These are phyloP conservation scores for Perca fluviatilis DNA, from an alignment of 2,113 vertebrate species.

Conservation along the genomic window DNA sequence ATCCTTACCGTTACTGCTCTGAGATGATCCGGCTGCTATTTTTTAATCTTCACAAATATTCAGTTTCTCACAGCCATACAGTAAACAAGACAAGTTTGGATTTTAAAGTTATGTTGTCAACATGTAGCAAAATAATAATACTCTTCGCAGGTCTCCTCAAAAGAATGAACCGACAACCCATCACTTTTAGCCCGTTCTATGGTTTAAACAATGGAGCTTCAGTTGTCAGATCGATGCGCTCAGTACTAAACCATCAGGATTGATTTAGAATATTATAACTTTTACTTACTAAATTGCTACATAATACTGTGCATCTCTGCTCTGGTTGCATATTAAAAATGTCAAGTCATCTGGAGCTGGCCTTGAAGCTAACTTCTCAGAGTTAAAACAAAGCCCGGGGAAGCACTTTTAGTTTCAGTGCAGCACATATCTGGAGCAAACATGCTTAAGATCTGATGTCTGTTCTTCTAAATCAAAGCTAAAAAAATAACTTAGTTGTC, in stretches of 20 bases:
- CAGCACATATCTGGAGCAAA: conserved; percentile 18
- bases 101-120: not conserved
- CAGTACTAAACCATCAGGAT: not conserved
- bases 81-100: conserved; percentile 23
- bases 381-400: conserved; percentile 1
- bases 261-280: not conserved
- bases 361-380: not conserved
- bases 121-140: not conserved
- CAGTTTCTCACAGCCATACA: not conserved
- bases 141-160: not conserved
- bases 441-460: not conserved
- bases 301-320: not conserved
- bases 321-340: not conserved
- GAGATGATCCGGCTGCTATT: not conserved
- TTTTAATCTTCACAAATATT: conserved; percentile 9
- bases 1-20: conserved; percentile 17
- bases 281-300: not conserved
- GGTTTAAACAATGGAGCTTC: not conserved
- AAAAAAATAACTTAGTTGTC: not conserved
- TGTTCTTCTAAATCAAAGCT: conserved; percentile 5
- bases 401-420: conserved; percentile 18
- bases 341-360: not conserved
- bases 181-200: not conserved
- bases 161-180: not conserved
- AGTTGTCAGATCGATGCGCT: not conserved